phyloP scores from a whole-genome alignment of 2,888 invertebrate species.

The Acanthosepion lycidas region DNA sequence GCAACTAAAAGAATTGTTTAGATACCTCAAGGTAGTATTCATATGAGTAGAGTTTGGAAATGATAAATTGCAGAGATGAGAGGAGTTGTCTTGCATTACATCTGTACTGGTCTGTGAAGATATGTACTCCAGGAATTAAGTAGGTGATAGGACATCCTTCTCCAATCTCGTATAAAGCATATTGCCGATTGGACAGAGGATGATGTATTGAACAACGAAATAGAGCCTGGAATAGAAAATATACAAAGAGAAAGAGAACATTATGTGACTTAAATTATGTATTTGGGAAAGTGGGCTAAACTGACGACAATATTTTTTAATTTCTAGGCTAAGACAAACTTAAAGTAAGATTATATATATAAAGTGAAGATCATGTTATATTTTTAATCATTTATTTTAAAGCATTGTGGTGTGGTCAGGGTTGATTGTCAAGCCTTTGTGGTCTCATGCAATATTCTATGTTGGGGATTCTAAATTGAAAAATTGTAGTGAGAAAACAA shows the following conservation, averaged over 20 bases:
- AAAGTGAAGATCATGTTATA: no score
- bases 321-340: no score
- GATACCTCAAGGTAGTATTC: background rate
- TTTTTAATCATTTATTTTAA: no score
- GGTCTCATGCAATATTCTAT: no score
- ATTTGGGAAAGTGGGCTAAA: background rate
- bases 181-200: constrained; percentile 73
- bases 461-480: no score
- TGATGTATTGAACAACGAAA: constrained; percentile 73
- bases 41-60: background rate
- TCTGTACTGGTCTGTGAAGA: constrained; percentile 72
- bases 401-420: no score
- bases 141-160: constrained; percentile 72
- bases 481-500: no score
- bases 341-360: no score
- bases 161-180: constrained; percentile 73
- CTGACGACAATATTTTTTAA: no score
- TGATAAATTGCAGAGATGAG: constrained; percentile 66
- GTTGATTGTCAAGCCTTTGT: no score
- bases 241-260: background rate
- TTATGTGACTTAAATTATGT: background rate
- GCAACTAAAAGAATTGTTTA: background rate
- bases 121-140: constrained; percentile 71
- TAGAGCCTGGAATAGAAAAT: constrained; percentile 64
- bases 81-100: constrained; percentile 71